Conservation (phyloP, 1,140 invertebrate species). For the Magallana gigas region DNA sequence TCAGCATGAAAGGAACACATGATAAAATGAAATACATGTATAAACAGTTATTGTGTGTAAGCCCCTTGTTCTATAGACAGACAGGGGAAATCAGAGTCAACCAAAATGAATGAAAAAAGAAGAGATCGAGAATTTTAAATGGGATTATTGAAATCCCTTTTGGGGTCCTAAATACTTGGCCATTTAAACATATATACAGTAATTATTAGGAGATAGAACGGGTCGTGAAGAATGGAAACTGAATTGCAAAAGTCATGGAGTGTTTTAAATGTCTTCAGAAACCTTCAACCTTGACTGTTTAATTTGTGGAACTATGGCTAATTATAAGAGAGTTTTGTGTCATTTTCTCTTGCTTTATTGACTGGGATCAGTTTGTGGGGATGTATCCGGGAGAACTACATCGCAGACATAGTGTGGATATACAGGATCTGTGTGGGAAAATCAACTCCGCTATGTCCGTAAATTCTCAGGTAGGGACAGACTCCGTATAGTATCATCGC, state of each 20-base stretch:
- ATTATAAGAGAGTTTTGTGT: not conserved
- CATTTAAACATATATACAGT: conserved; percentile 30
- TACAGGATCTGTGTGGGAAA: conserved; percentile 18
- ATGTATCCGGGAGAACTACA: conserved; percentile 2
- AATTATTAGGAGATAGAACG: conserved; percentile 26
- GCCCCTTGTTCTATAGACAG: not conserved
- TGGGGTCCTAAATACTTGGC: not conserved
- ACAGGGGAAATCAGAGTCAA: conserved; percentile 29
- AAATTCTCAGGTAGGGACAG: not conserved
- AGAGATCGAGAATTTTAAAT: conserved; percentile 25
- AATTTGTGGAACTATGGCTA: conserved; percentile 20
- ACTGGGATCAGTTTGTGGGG: not conserved
- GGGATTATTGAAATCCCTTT: conserved; percentile 36
- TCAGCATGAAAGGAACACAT: not conserved
- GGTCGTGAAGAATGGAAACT: conserved; percentile 6
- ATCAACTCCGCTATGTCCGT: not conserved
- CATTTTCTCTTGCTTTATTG: not conserved
- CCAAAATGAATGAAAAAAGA: conserved; percentile 2
- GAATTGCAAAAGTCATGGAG: conserved; percentile 12
- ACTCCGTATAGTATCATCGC: not conserved
- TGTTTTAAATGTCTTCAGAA: conserved; percentile 29
- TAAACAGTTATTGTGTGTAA: conserved; percentile 22
- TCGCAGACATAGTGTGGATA: not conserved
- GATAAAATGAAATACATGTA: conserved; percentile 12
- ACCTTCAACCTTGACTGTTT: conserved; percentile 15